A percentile compares a stretch with the other conserved stretches of the same genome.
phyloP scores from a whole-genome alignment of 2,113 vertebrate genomes.

The Antigone vipio region DNA sequence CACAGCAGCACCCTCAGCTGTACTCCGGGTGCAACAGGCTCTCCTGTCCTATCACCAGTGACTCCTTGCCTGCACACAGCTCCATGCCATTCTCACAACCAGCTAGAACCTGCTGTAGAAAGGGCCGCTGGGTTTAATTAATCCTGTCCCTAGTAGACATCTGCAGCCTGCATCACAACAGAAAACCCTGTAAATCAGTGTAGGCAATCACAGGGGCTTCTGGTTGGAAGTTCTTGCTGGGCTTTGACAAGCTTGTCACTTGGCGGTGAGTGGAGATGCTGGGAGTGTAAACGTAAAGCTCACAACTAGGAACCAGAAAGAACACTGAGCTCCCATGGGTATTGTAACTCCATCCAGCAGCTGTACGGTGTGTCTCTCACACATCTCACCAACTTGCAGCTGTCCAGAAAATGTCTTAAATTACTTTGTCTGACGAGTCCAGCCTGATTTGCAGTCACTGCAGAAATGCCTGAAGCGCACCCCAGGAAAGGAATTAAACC shows the following conservation, averaged over 20 bases:
- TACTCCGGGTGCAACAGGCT: not conserved
- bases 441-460: not conserved
- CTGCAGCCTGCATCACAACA: not conserved
- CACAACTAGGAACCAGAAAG: not conserved
- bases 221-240: not conserved
- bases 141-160: not conserved
- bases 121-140: not conserved
- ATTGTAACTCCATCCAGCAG: not conserved
- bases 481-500: not conserved
- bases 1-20: not conserved
- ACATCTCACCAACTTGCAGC: not conserved
- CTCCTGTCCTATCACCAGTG: not conserved
- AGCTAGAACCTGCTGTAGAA: not conserved
- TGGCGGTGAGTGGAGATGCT: not conserved
- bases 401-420: not conserved
- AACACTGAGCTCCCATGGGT: not conserved
- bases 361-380: accelerated
- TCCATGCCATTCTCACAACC: not conserved
- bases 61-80: not conserved
- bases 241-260: not conserved
- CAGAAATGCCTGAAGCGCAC: not conserved
- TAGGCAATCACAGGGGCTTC: not conserved
- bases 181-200: not conserved
- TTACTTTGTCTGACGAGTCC: not conserved
- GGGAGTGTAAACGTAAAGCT: not conserved